phyloP scores from a whole-genome alignment of 30 jellyfish, hydroid and myxozoan genomes.

The Aurelia sp. region DNA sequence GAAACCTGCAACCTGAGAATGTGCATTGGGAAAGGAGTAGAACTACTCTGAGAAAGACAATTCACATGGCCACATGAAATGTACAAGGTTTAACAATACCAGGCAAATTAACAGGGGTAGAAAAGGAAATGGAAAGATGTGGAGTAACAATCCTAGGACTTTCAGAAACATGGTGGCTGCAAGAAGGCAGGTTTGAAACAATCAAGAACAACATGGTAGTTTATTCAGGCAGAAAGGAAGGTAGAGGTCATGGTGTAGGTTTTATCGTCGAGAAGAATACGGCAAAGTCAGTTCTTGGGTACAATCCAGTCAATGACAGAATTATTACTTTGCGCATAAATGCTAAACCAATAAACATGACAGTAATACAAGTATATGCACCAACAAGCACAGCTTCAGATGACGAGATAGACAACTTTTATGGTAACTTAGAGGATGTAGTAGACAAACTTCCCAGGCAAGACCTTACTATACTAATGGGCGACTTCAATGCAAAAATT shows the following conservation, averaged over 20 bases:
- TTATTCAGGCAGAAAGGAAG: conserved; percentile 42
- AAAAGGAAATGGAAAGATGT: conserved; percentile 21
- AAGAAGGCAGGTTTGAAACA: conserved; percentile 20
- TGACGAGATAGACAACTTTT: neutral
- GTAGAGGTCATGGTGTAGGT: conserved; percentile 30
- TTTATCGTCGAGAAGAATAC: conserved; percentile 16
- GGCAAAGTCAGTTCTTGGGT: neutral
- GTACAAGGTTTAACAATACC: conserved; percentile 12
- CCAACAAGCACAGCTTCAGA: conserved; percentile 17
- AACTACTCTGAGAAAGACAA: neutral
- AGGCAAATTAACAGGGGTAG: conserved; percentile 15
- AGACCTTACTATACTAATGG: too few relatives aligned
- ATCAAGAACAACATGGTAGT: conserved; percentile 2
- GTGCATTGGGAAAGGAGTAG: conserved; percentile 6
- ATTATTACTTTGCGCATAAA: conserved; percentile 1
- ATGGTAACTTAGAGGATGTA: too few relatives aligned
- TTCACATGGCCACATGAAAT: conserved; percentile 34
- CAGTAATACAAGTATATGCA: conserved; percentile 15
- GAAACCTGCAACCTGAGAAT: conserved; percentile 17
- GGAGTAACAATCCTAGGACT: conserved; percentile 15
- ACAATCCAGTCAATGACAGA: conserved; percentile 35
- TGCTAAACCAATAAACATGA: conserved; percentile 27
- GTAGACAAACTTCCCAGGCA: too few relatives aligned
- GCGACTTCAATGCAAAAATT: too few relatives aligned
- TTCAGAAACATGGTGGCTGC: conserved; percentile 32